Evolutionary conservation across 1,140 invertebrate genomes (phyloP), one percentile per base, ranked within the genome.

Genomic region (Heliconius congener): DNA sequence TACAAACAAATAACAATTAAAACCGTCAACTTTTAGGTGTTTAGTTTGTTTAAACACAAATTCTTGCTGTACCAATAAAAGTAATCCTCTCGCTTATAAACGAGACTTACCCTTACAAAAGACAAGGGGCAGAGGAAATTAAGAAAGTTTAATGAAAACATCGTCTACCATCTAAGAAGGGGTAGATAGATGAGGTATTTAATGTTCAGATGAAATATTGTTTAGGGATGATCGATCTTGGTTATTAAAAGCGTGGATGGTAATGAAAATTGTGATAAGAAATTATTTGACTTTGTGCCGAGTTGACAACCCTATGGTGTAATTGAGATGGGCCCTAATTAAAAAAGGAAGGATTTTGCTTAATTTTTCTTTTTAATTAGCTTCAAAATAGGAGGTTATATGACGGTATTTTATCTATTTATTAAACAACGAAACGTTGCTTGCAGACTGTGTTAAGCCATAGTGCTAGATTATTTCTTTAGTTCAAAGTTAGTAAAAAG

Each of bases 91-190:
- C 60, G 1, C 55, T 8, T 76, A 52, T 78, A 74, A 75, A 76
- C 39, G 71, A 66, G 60, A 77, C 66, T 72, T 77, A 71, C 76
- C 76, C 57, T 57, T 73, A 55, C 70, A 66, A 81, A 78, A 80
- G 76, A 77, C 75, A 82, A 82, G 73, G 74, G 74, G 77, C 55
- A 80, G 77, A 50, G 77, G 60, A 79, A 79, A 82, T 84, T 85
- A 81, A 79, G 82, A 86, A 88, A 90, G 86, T 90, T 88, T 86
- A 88, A 90, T 87, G 86, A 87, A 88, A 88, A 88, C 85, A 90
- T 70, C 71, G 79, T 55, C 71, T 71, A 34, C 75, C 50, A 66
- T 75, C 73, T 75, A 66, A 66, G 60, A 66, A 66, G 60, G 60
- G 60, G 60, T 66, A 66, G 60, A 79, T 79, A 75, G 74, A 79